phyloP scores from a whole-genome alignment of 2,797 vertebrate species.

The Hypotaenidia okinawae region DNA sequence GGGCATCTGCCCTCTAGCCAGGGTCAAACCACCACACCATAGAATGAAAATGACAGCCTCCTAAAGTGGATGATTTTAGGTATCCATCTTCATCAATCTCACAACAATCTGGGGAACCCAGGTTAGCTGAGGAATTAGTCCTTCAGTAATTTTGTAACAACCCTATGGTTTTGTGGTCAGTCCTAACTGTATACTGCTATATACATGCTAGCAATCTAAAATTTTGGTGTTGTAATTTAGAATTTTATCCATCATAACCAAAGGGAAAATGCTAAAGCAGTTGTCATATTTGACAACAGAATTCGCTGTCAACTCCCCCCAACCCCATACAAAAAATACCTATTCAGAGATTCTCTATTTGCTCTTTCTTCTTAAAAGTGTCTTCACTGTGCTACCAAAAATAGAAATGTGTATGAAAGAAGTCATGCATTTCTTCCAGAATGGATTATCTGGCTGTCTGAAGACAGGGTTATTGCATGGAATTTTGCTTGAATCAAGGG shows the following conservation, averaged over 20 bases:
- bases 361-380: neutral
- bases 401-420: neutral
- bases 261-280: neutral
- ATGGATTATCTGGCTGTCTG: constrained; percentile 2
- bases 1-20: too few relatives aligned
- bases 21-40: too few relatives aligned
- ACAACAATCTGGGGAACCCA: neutral
- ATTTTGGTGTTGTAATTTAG: neutral
- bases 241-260: neutral
- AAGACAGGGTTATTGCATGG: neutral
- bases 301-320: neutral
- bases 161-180: neutral
- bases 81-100: neutral
- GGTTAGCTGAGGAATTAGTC: neutral
- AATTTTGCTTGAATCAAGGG: neutral
- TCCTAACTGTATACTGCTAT: neutral
- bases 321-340: neutral
- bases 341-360: neutral
- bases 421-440: neutral
- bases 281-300: neutral
- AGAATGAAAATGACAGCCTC: neutral
- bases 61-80: neutral
- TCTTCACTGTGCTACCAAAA: neutral
- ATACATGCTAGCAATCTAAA: neutral
- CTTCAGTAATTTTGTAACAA: neutral